Percentiles rank a stretch among this genome's conserved stretches.
phyloP scores from a whole-genome alignment of 2,797 vertebrate species.

The Australoheros facetus region DNA sequence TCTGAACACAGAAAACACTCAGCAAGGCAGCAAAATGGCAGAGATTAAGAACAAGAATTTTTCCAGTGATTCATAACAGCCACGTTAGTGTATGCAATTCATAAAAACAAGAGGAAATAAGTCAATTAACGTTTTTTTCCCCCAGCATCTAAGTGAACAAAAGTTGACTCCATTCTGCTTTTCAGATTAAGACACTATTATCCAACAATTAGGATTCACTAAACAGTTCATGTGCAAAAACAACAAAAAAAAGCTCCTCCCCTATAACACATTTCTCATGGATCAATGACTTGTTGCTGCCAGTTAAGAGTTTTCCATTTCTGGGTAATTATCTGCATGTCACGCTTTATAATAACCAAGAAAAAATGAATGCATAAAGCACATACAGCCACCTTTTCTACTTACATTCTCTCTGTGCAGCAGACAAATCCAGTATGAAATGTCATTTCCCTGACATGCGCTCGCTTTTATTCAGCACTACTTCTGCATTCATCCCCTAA shows the following conservation, averaged over 20 bases:
- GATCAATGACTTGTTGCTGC: not conserved
- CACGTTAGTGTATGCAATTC: not conserved
- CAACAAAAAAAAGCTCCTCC: not conserved
- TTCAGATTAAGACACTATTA: not conserved
- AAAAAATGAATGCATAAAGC: not conserved
- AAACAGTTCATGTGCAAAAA: not conserved
- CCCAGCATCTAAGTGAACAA: conserved; percentile 4
- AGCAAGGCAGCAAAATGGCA: fast-evolving
- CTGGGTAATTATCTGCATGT: not conserved
- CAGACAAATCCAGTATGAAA: conserved; percentile 3
- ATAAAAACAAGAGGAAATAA: not conserved
- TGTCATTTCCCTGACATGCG: conserved; percentile 10
- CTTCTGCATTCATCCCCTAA: conserved; percentile 66
- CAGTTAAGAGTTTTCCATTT: conserved; percentile 16
- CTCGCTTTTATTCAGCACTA: conserved; percentile 35
- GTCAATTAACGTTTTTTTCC: not conserved
- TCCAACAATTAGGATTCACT: not conserved
- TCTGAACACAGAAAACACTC: not conserved
- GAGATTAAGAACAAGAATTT: not conserved
- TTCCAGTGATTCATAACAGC: not conserved
- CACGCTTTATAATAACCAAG: not conserved
- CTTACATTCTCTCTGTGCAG: conserved; percentile 25
- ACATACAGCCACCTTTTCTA: not conserved
- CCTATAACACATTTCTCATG: not conserved
- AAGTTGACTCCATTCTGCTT: not conserved